Evolutionary conservation across 1,140 invertebrate species (phyloP).

Genomic region (Camponotus pennsylvanicus): DNA sequence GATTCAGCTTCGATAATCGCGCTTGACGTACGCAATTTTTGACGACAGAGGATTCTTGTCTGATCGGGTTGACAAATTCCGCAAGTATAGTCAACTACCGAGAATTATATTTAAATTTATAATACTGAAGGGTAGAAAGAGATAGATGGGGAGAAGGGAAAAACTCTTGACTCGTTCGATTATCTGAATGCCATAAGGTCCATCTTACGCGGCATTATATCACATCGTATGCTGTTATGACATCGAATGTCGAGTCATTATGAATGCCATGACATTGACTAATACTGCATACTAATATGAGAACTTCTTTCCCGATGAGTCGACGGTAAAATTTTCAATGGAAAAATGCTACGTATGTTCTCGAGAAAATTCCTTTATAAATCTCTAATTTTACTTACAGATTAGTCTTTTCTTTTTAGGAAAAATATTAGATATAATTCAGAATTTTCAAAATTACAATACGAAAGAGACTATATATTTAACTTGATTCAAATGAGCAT

Average conservation of each 20-base stretch:
- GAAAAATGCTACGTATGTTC: background rate
- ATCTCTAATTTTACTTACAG: background rate
- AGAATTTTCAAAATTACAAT: background rate
- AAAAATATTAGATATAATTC: background rate
- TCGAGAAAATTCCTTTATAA: background rate
- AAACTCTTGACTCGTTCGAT: background rate
- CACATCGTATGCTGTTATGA: conserved; percentile 3
- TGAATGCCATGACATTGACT: conserved; percentile 21
- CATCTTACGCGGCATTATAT: background rate
- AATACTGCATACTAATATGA: background rate
- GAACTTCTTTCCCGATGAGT: background rate
- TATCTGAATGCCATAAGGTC: background rate
- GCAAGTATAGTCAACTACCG: background rate
- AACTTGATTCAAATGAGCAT: background rate
- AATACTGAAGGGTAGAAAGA: background rate
- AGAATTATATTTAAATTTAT: conserved; percentile 20
- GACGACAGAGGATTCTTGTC: background rate
- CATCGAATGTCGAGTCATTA: conserved; percentile 33
- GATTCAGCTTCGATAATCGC: conserved; percentile 30
- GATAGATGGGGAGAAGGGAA: too few species aligned
- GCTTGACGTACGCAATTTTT: conserved; percentile 9
- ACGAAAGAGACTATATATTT: too few species aligned
- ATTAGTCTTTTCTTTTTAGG: background rate
- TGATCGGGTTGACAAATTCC: background rate
- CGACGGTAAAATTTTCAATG: background rate